phyloP scores from a whole-genome alignment of 2,113 vertebrate genomes.

The Tinamus guttatus region DNA sequence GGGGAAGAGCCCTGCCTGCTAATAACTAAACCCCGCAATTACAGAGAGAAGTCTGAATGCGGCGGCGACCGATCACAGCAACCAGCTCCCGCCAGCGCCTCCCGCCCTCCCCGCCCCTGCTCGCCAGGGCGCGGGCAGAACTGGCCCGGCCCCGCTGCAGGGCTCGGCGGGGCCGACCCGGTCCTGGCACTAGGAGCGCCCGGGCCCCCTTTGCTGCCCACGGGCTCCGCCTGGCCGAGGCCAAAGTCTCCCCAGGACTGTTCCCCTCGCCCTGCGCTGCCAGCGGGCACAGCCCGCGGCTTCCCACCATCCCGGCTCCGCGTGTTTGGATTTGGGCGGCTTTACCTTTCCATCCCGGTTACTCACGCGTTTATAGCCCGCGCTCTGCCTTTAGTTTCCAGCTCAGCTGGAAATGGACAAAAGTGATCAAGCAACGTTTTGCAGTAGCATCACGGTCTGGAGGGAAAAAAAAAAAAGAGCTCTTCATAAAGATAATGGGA shows the following conservation, averaged over 20 bases:
- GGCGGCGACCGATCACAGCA: background rate
- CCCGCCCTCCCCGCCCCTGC: background rate
- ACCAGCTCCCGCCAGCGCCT: background rate
- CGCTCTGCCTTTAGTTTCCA: rapidly evolving
- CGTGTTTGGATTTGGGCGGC: background rate
- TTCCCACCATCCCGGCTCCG: background rate
- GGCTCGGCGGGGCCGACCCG: too few species aligned
- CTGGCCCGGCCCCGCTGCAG: background rate
- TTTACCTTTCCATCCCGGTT: background rate
- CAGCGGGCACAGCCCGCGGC: background rate
- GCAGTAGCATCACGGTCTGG: rapidly evolving
- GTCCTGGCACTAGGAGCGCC: too few species aligned
- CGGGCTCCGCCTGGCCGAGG: too few species aligned
- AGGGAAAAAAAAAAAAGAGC: background rate
- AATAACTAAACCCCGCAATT: background rate
- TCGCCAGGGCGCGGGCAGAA: background rate
- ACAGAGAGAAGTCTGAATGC: background rate
- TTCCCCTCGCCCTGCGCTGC: background rate
- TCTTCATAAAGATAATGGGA: background rate
- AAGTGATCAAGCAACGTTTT: rapidly evolving
- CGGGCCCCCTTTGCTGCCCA: too few species aligned
- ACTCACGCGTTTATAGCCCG: background rate
- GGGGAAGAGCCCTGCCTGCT: background rate
- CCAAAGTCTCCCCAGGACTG: background rate
- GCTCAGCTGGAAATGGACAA: rapidly evolving